These are phyloP conservation scores for Drosophila melanogaster DNA, from an alignment of 1,140 invertebrate genomes.

Conservation along the genomic window Release_6_plus_ISO1_MT NT_033779.5:2122501-2123000, in stretches of 20 bases:
- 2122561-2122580: constrained; percentile 37
- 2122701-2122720: constrained; percentile 8
- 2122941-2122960: not conserved
- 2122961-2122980: constrained; percentile 31
- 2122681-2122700: constrained; percentile 17
- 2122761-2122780: constrained; percentile 70
- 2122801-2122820: constrained; percentile 17
- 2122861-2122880: no score
- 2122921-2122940: no score
- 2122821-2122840: not conserved
- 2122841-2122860: no score
- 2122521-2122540: not conserved
- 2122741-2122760: constrained; percentile 66
- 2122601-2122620: constrained; percentile 71
- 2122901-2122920: no score
- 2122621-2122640: constrained; percentile 74
- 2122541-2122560: no score
- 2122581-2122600: constrained; percentile 68
- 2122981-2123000: constrained; percentile 64
- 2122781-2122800: constrained; percentile 70
- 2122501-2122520: constrained; percentile 30
- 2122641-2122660: constrained; percentile 64
- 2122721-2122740: not conserved
- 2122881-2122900: no score
- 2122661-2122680: constrained; percentile 66